Evolutionary conservation across 1,140 invertebrate species (phyloP).

Genomic region (Lepidotrigona ventralis): DNA sequence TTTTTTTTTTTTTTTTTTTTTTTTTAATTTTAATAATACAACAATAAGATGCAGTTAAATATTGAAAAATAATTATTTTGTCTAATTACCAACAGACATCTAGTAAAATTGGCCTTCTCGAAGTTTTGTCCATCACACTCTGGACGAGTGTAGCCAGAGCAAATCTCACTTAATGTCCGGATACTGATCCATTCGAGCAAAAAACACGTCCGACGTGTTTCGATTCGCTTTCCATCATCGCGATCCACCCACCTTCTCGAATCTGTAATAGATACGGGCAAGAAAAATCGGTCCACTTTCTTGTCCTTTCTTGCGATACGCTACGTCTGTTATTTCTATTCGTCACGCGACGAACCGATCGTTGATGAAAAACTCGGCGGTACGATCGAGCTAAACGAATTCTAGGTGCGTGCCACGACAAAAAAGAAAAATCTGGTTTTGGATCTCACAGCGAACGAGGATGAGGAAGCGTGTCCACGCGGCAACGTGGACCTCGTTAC

Average conservation of each 20-base stretch:
- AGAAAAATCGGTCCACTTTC: constrained; percentile 26
- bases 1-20: no score
- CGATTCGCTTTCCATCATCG: constrained; percentile 48
- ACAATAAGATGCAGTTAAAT: no score
- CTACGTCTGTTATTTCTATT: neutral
- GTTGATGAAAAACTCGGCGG: neutral
- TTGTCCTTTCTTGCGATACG: neutral
- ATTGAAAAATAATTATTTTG: no score
- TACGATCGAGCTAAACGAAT: constrained; percentile 3
- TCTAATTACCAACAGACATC: no score
- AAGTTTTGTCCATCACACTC: no score
- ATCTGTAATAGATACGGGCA: constrained; percentile 16
- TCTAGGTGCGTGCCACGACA: no score
- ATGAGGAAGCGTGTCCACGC: neutral
- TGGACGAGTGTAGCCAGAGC: neutral
- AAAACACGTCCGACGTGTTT: constrained; percentile 1
- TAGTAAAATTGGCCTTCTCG: no score
- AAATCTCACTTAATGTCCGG: neutral
- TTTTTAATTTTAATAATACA: no score
- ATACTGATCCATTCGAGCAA: neutral
- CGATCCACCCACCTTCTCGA: constrained; percentile 26
- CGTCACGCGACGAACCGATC: neutral
- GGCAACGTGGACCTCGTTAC: constrained; percentile 25
- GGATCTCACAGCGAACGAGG: no score
- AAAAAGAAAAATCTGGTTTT: constrained; percentile 13